A percentile compares a stretch with the other conserved stretches of the same genome.
Conservation (phyloP, 2,113 vertebrate genomes). For the Xyrauchen texanus region DNA sequence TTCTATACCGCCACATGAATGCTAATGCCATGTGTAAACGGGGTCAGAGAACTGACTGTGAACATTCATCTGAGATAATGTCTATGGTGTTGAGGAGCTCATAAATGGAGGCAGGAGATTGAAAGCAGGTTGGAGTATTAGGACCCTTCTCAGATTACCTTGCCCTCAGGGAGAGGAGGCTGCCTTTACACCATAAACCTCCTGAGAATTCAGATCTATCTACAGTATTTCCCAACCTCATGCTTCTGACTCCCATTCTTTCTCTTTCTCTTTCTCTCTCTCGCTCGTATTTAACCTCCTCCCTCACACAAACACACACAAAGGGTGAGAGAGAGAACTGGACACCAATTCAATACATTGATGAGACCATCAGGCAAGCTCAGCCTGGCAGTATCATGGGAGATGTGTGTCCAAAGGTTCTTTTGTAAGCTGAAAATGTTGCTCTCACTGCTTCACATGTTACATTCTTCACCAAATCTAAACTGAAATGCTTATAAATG, state of each 20-base stretch:
- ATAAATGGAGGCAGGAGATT: background rate
- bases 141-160: background rate
- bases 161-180: background rate
- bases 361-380: background rate
- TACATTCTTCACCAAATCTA: background rate
- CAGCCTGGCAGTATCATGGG: background rate
- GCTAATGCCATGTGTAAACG: too few species aligned
- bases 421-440: background rate
- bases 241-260: background rate
- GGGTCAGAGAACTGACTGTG: background rate
- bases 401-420: background rate
- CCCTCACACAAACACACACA: background rate
- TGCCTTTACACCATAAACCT: background rate
- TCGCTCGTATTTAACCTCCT: background rate
- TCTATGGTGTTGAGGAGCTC: background rate
- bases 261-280: background rate
- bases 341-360: background rate
- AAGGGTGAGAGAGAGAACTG: background rate
- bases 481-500: background rate
- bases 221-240: background rate
- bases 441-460: background rate
- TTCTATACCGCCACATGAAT: too few species aligned
- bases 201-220: background rate
- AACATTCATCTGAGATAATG: background rate
- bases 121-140: background rate